A percentile compares a stretch with the other conserved stretches of the same genome.
These are phyloP conservation scores for Pheosia gnoma DNA, from an alignment of 2,888 invertebrate genomes.

Conservation along the genomic window DNA sequence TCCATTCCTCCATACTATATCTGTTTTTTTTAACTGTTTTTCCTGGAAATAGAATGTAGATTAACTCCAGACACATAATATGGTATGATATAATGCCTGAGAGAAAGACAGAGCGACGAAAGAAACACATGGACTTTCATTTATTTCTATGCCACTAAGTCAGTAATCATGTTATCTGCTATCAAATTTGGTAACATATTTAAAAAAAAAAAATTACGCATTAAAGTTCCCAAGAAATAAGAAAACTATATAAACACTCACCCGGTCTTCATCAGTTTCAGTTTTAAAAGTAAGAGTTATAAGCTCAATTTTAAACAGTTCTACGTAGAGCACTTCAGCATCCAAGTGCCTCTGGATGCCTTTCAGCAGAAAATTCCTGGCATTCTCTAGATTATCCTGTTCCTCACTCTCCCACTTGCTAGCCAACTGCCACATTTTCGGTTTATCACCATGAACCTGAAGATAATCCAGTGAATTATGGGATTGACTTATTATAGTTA, in stretches of 20 bases:
- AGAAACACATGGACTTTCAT: too few relatives aligned
- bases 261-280: slow-evolving; percentile 68
- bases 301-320: slow-evolving; percentile 77
- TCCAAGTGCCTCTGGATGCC: slow-evolving; percentile 90
- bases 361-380: slow-evolving; percentile 88
- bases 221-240: too few relatives aligned
- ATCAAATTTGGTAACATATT: too few relatives aligned
- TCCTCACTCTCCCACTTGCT: slow-evolving; percentile 91
- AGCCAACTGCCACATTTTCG: slow-evolving; percentile 91
- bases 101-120: too few relatives aligned
- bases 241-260: slow-evolving; percentile 38
- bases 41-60: slow-evolving; percentile 53
- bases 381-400: slow-evolving; percentile 86
- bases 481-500: too few relatives aligned
- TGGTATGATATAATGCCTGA: too few relatives aligned
- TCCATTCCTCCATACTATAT: slow-evolving; percentile 85
- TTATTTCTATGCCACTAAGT: too few relatives aligned
- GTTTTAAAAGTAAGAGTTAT: slow-evolving; percentile 56
- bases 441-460: slow-evolving; percentile 88
- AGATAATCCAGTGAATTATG: slow-evolving; percentile 35
- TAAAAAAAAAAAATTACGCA: too few relatives aligned
- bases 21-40: slow-evolving; percentile 81
- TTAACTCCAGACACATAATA: too few relatives aligned
- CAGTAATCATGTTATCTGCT: too few relatives aligned
- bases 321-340: slow-evolving; percentile 87